These are phyloP conservation scores for Ptilodon capucinus DNA, from an alignment of 2,888 invertebrate species.

Conservation along the genomic window DNA sequence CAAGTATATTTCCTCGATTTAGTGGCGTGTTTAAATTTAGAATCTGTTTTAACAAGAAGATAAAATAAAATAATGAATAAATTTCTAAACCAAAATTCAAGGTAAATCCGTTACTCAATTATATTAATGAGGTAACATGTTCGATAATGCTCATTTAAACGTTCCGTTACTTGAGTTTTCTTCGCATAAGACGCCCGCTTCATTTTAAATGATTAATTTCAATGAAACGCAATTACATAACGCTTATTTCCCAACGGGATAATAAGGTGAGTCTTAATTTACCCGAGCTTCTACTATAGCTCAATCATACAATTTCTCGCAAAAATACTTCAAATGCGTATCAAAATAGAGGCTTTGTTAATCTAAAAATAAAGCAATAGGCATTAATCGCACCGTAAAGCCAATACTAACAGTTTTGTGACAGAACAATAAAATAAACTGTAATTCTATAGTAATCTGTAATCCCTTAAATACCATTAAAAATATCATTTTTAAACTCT, in stretches of 20 bases:
- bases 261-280: slow-evolving; percentile 1
- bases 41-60: not conserved
- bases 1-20: no score
- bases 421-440: no score
- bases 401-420: no score
- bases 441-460: no score
- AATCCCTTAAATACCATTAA: no score
- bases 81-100: not conserved
- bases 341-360: no score
- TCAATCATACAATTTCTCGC: not conserved
- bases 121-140: not conserved
- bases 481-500: no score
- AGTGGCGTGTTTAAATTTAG: no score
- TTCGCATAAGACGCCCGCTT: not conserved
- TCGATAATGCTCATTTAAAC: not conserved
- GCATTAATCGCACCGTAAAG: no score
- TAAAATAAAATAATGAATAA: not conserved
- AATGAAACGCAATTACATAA: slow-evolving; percentile 17
- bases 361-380: no score
- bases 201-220: slow-evolving; percentile 17
- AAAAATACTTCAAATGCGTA: no score
- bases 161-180: not conserved
- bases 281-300: not conserved
- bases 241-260: slow-evolving; percentile 15
- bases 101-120: not conserved